Base-by-base conservation (phyloP, 2,113 vertebrate genomes). In the Ovis aries region DNA sequence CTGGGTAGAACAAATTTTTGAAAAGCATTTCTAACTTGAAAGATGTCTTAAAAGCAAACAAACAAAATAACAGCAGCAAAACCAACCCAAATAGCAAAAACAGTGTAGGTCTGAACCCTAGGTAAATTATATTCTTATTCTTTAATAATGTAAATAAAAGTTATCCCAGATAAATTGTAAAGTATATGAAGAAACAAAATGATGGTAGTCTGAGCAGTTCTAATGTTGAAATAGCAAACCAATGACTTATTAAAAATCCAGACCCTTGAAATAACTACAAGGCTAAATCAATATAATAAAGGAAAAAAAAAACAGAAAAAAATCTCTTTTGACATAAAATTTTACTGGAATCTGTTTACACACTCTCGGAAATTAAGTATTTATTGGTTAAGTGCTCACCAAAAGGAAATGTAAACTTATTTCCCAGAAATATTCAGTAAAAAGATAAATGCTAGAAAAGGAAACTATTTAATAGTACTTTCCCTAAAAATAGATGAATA, bases 391-490 rank as follows among this genome's bases (percentile, higher is more conserved):
- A 77, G 29, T 78, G 71, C 40, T 83, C 36, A 88, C 77, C 74
- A 92, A 87, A 77, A 82, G 77, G 48, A 78, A 71, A 62, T 50
- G 25, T 33, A 88, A 81, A 94, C 8, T 55, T 50, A 82, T 55
- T 98, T 95, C 67, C n/a, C 52, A 93, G n/a, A 94, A 96, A 95
- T 77, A 81, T 21, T 53, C 11, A 50, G 43, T 36, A 87, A 57
- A 92, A 95, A 36, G 16, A 60, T 15, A 77, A 43, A 52, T 21
- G 27, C 7, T 90, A 9, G 31, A 82, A 78, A 95, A 62, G 19
- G 19, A 95, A 83, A 77, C 7, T 25, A 50, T 83, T 83, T 74
- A 71, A 48, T 16, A 96, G 36, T 4, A 59, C 7, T 52, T 90
- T 78, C 62, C 23, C 88, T 59, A 25, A 16, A 19, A 64, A 3